Evolutionary conservation across 1,140 invertebrate genomes (phyloP).

Genomic region (Asobara japonica): DNA sequence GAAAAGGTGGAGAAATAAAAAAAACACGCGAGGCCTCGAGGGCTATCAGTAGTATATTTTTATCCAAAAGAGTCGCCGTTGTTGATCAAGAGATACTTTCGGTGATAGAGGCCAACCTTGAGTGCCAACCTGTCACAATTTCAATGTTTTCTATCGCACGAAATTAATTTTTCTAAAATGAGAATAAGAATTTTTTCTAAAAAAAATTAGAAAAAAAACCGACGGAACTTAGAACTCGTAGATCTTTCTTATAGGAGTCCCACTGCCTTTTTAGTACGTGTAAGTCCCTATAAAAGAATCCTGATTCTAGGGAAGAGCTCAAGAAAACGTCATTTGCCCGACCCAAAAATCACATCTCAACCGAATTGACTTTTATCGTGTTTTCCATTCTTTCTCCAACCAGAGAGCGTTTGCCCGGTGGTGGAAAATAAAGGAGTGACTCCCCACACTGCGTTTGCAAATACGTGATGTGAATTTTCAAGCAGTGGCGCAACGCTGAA

Average conservation of each 20-base stretch:
- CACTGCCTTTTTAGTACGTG: too few species aligned
- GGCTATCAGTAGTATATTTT: background rate
- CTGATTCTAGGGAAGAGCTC: constrained; percentile 4
- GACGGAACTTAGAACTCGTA: too few species aligned
- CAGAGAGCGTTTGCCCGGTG: background rate
- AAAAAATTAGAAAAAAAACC: too few species aligned
- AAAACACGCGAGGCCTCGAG: constrained; percentile 1
- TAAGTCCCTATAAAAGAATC: too few species aligned
- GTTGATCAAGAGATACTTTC: background rate
- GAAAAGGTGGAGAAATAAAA: background rate
- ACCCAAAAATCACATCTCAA: constrained; percentile 1
- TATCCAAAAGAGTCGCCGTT: background rate
- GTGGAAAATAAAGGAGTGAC: background rate
- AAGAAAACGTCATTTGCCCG: background rate
- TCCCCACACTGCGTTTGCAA: background rate
- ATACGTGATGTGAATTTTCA: constrained; percentile 1
- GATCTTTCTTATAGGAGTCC: too few species aligned
- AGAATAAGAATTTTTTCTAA: too few species aligned
- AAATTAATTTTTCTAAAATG: background rate
- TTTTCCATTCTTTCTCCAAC: constrained; percentile 17
- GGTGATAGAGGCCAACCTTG: background rate
- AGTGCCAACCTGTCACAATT: background rate
- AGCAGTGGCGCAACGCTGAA: background rate
- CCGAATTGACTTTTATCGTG: constrained; percentile 17
- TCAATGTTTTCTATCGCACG: background rate